A percentile compares a stretch with the other conserved stretches of the same genome.
Evolutionary conservation across 2,113 vertebrate genomes (phyloP).

Genomic region (Sinocyclocheilus grahami): DNA sequence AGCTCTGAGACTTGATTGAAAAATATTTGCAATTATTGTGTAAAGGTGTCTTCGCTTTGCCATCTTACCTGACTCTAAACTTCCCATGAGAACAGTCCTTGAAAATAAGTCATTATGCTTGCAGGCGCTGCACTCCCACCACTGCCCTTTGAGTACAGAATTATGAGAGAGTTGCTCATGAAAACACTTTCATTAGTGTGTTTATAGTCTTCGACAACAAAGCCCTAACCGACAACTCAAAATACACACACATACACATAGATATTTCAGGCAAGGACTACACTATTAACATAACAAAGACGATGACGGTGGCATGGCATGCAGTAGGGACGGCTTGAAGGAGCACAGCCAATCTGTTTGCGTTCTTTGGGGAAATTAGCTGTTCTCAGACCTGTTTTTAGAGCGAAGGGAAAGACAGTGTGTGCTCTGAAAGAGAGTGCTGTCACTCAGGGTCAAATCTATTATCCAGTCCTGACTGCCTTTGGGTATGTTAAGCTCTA

Average conservation of each 20-base stretch:
- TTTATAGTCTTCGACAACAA: slow-evolving; percentile 56
- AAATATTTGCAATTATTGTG: neutral
- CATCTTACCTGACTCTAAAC: slow-evolving; percentile 38
- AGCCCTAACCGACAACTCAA: slow-evolving; percentile 43
- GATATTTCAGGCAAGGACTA: slow-evolving; percentile 51
- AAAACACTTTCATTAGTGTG: slow-evolving; percentile 56
- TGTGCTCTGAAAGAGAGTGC: slow-evolving; percentile 29
- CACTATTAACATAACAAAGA: slow-evolving; percentile 64
- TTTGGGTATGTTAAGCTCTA: slow-evolving; percentile 20
- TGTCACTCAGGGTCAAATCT: slow-evolving; percentile 48
- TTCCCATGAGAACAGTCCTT: slow-evolving; percentile 13
- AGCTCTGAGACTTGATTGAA: neutral
- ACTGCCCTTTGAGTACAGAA: slow-evolving; percentile 43
- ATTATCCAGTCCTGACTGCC: slow-evolving; percentile 43
- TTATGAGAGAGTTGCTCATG: slow-evolving; percentile 37
- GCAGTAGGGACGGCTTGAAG: slow-evolving; percentile 48
- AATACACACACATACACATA: slow-evolving; percentile 39
- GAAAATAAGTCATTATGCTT: slow-evolving; percentile 47
- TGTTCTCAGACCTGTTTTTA: slow-evolving; percentile 53
- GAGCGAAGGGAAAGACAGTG: slow-evolving; percentile 12
- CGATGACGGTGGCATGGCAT: slow-evolving; percentile 44
- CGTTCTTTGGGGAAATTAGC: slow-evolving; percentile 55
- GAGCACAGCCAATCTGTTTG: slow-evolving; percentile 55
- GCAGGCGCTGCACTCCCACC: slow-evolving; percentile 20
- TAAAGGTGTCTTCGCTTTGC: slow-evolving; percentile 28